Conservation (phyloP, 2,888 invertebrate genomes). For the Chydorus sphaericus region DNA sequence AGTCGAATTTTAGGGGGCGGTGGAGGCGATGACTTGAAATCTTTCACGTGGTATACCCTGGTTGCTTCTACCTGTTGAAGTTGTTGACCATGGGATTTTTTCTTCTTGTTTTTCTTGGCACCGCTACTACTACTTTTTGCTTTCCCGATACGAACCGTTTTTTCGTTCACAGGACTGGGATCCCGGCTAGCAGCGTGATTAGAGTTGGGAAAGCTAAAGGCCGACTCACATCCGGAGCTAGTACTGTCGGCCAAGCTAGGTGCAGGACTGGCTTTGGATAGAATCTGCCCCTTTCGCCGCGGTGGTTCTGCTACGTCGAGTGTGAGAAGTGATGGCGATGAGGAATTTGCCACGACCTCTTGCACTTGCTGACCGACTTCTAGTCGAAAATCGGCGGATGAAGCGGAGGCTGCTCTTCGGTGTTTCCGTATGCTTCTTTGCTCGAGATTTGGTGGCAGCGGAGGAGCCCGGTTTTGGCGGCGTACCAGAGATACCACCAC, state of each 20-base stretch:
- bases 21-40: neutral
- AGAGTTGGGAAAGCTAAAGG: constrained; percentile 4
- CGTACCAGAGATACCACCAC: constrained; percentile 35
- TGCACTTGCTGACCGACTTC: neutral
- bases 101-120: constrained; percentile 5
- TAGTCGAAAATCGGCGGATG: neutral
- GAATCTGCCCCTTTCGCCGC: neutral
- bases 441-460: neutral
- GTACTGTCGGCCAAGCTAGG: constrained; percentile 11
- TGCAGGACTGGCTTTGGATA: constrained; percentile 3
- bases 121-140: neutral
- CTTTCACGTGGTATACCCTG: neutral
- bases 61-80: neutral
- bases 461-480: constrained; percentile 28
- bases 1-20: constrained; percentile 15
- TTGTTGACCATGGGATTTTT: neutral
- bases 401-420: neutral
- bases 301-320: neutral
- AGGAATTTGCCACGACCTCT: neutral
- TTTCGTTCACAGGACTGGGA: constrained; percentile 3
- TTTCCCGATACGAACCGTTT: neutral
- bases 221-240: constrained; percentile 10
- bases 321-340: neutral
- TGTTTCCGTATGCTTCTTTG: neutral
- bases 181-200: constrained; percentile 7